These are phyloP conservation scores for Leptinotarsa juncta DNA, from an alignment of 2,888 invertebrate genomes.

Conservation along the genomic window DNA sequence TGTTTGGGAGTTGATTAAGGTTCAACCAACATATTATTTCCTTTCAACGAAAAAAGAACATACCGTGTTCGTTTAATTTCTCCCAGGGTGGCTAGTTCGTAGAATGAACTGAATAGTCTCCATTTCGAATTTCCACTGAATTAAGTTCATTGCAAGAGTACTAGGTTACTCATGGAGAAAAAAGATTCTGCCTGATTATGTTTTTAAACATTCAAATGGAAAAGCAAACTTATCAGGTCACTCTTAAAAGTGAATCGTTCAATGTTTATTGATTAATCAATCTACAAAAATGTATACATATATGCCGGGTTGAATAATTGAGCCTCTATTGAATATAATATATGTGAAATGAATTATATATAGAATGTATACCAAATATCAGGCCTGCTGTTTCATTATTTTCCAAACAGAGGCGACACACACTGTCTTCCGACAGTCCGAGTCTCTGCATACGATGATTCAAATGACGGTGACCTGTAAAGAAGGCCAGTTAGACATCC, in stretches of 20 bases:
- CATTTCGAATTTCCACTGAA: background rate
- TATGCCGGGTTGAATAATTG: too few relatives aligned
- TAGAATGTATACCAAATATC: too few relatives aligned
- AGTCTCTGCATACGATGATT: too few relatives aligned
- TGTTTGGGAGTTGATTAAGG: slow-evolving; percentile 1
- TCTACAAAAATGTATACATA: background rate
- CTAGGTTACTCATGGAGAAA: background rate
- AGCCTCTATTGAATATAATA: too few relatives aligned
- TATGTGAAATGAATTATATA: too few relatives aligned
- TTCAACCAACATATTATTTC: slow-evolving; percentile 11
- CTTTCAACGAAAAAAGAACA: background rate
- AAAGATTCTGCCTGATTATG: background rate
- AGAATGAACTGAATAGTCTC: background rate
- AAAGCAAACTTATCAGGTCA: background rate
- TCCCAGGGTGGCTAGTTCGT: slow-evolving; percentile 9
- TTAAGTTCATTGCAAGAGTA: background rate
- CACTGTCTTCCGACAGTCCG: too few relatives aligned
- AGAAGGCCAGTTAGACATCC: too few relatives aligned
- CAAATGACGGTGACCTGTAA: too few relatives aligned
- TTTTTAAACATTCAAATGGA: background rate
- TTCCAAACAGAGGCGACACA: too few relatives aligned
- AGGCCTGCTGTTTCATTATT: too few relatives aligned
- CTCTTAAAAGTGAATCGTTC: background rate
- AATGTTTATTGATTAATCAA: background rate
- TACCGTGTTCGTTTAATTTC: slow-evolving; percentile 2